Base-by-base conservation (phyloP, 1,140 invertebrate species). In the Hyposmocoma kahamanoa region DNA sequence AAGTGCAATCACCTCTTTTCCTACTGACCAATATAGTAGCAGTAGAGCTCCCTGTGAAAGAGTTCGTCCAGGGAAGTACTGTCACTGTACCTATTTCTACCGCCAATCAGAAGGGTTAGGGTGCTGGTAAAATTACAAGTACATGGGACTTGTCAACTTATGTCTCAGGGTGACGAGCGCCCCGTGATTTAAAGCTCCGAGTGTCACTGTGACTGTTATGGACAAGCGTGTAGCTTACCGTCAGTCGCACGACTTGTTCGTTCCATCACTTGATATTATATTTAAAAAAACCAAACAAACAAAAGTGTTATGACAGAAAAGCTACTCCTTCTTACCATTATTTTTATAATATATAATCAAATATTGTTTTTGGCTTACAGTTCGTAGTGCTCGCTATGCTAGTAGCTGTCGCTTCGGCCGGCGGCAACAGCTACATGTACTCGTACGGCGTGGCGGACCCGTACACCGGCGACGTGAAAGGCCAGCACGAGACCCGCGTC, bases 391-490 rank as follows among this genome's bases (percentile, higher is more conserved):
- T 36, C 3, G 32, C 32, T 36, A 36, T 36, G 32, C 15, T 36
- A 17, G 32, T 36, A 17, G 32, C 32, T n/a, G 15, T n/a, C 32
- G 28, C 28, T n/a, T n/a, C 10, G 10, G 32, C 32, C 8, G 8
- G 15, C 32, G 32, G 11, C 11, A 8, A 10, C 32, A 6, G 6
- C 2, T 15, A n/a, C 32, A 36, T 26, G 11, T 80, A 75, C 65
- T 73, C 80, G 8, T 88, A 88, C 50, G 72, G 70, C 28, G 86
- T 88, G 0, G 57, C 71, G 0, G 87, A 88, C 67, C 76, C 83
- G 4, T 74, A 80, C 70, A 89, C 79, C 58, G 85, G 89, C 15
- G 87, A 88, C 50, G 68, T 83, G n/a, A 88, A 88, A 66, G 74
- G 72, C 28, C 83, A 86, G 49, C 72, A 86, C 17, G 87, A 88